Conservation (phyloP, 1,140 invertebrate genomes). For the Zaprionus capensis region DNA sequence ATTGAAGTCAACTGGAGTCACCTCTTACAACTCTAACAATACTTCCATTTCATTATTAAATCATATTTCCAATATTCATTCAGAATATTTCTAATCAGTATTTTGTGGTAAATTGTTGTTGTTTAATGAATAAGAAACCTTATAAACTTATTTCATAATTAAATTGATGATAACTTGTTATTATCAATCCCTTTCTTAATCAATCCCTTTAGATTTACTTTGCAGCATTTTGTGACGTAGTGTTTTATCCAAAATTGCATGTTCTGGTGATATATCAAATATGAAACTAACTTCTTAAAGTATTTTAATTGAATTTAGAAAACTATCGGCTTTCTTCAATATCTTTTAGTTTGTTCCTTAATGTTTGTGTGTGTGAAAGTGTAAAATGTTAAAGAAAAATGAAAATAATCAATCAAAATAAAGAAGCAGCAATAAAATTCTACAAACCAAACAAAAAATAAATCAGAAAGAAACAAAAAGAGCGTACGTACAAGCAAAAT, state of each 20-base stretch:
- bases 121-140: constrained; percentile 9
- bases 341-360: constrained; percentile 21
- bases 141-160: neutral
- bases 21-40: constrained; percentile 5
- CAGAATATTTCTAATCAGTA: constrained; percentile 12
- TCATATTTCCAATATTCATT: constrained; percentile 10
- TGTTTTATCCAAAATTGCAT: constrained; percentile 3
- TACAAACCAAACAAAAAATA: constrained; percentile 24
- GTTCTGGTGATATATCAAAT: constrained; percentile 1
- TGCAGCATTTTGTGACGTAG: constrained; percentile 17
- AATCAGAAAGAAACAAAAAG: constrained; percentile 48
- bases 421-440: constrained; percentile 15
- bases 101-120: constrained; percentile 16
- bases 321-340: constrained; percentile 11
- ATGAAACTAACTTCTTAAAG: neutral
- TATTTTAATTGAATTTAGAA: constrained; percentile 3
- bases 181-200: constrained; percentile 1
- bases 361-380: constrained; percentile 28
- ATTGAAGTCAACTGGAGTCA: constrained; percentile 40
- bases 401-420: constrained; percentile 26
- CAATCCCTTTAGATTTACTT: constrained; percentile 8
- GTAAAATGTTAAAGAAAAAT: constrained; percentile 5
- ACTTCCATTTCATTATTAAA: constrained; percentile 10
- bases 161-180: neutral
- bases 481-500: constrained; percentile 77